Evolutionary conservation across 1,140 invertebrate species (phyloP), one percentile per base, ranked within the genome.

Genomic region (Xylocopa sonorina): DNA sequence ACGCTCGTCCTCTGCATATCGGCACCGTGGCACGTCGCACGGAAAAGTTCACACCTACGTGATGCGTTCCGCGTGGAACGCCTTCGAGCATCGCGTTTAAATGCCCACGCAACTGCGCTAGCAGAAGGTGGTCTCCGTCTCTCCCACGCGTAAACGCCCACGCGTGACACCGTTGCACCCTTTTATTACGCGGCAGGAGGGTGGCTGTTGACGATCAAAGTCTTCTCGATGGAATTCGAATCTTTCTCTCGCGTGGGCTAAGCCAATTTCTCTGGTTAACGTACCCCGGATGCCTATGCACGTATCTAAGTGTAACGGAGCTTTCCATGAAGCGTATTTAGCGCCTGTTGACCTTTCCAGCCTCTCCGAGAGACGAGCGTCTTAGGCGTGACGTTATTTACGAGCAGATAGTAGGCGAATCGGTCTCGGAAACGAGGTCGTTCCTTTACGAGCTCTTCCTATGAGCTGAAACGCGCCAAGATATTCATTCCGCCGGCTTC

Each of bases 71-170:
- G 58, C 14, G 32, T 46, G 29, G n/a, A 57, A 57, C 53, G 10
- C 10, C 24, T 55, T 41, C 32, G 10, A 46, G 12, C 10, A 48
- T 7, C 9, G 0, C 43, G 46, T 14, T n/a, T 68, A 68, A 73
- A 80, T 74, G 64, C 71, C 83, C 66, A 84, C 82, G 66, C 71
- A 32, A 32, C 68, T 24, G 43, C 29, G 69, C 34, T 80, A 63
- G n/a, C n/a, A n/a, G 48, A 78, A 72, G 62, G 75, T 84, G 76
- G 73, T 75, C 63, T 58, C 27, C 53, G 58, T 38, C 21, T 32
- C 34, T 27, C 81, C 83, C 71, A 83, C 83, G 66, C 27, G 50
- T n/a, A n/a, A n/a, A 32, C 53, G 41, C 80, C 83, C 68, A 77
- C 62, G 69, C 55, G 16, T 7, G 58, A n/a, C 71, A 41, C 46